A percentile compares a stretch with the other conserved stretches of the same genome.
These are phyloP conservation scores for Prunella fulvescens DNA, from an alignment of 2,113 vertebrate genomes.

Conservation along the genomic window DNA sequence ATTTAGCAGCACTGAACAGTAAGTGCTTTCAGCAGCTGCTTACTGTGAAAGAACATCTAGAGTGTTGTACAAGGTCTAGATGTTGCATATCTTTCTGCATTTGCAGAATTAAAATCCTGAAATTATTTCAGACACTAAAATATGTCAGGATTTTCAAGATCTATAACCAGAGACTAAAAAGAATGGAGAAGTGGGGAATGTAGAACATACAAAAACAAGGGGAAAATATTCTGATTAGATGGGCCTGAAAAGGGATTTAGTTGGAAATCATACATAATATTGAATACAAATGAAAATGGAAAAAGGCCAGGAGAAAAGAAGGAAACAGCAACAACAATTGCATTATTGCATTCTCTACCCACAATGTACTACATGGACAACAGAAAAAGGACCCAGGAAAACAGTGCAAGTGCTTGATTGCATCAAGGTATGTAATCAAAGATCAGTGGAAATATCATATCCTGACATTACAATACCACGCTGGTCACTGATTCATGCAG, in stretches of 20 bases:
- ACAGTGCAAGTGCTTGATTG: neutral
- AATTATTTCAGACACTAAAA: neutral
- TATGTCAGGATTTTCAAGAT: neutral
- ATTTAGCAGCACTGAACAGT: neutral
- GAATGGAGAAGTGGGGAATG: neutral
- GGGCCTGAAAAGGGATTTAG: neutral
- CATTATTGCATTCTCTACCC: neutral
- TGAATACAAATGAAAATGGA: neutral
- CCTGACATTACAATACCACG: neutral
- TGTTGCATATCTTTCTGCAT: neutral
- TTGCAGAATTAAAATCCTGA: neutral
- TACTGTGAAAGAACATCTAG: neutral
- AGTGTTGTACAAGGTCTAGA: neutral
- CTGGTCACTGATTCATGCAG: too few species aligned
- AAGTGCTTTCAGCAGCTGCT: neutral
- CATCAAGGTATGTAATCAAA: accelerated
- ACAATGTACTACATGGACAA: neutral
- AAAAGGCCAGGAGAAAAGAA: neutral
- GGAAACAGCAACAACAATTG: neutral
- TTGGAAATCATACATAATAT: neutral
- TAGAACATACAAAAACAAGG: neutral
- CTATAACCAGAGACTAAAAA: neutral
- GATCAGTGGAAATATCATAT: neutral
- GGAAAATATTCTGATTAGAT: neutral
- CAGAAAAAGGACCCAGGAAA: neutral